Conservation (phyloP, 2,113 vertebrate genomes). For the Tyto alba region DNA sequence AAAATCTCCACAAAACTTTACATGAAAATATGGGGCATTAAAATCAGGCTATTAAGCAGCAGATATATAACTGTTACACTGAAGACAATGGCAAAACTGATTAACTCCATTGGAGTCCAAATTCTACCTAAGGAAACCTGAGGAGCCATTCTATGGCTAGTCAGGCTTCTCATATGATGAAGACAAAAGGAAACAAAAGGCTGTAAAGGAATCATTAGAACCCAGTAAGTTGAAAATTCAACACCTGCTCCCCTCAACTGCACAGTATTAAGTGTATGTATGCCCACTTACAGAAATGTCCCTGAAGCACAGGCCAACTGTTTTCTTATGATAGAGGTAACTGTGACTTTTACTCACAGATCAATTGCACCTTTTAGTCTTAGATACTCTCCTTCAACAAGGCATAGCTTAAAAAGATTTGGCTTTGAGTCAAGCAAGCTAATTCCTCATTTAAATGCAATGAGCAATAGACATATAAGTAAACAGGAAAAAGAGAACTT, state of each 20-base stretch:
- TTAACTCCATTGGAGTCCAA: background rate
- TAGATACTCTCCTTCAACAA: constrained; percentile 10
- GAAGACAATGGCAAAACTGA: background rate
- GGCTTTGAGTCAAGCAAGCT: constrained; percentile 32
- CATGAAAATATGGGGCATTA: background rate
- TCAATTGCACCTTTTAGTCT: background rate
- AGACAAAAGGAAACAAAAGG: background rate
- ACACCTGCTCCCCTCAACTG: background rate
- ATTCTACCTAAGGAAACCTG: background rate
- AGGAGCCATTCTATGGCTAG: background rate
- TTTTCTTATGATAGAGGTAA: background rate
- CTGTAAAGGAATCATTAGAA: background rate
- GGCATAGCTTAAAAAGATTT: constrained; percentile 21
- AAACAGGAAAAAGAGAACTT: constrained; percentile 37
- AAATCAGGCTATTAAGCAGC: background rate
- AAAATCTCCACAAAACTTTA: background rate
- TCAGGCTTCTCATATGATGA: background rate
- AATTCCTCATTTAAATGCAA: constrained; percentile 43
- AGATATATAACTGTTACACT: background rate
- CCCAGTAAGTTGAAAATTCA: background rate
- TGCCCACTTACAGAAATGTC: background rate
- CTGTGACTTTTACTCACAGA: background rate
- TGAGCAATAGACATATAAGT: constrained; percentile 30
- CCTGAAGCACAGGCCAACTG: background rate
- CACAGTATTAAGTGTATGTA: background rate